Base-by-base conservation (phyloP, 2,113 vertebrate species). In the Siniperca chuatsi region DNA sequence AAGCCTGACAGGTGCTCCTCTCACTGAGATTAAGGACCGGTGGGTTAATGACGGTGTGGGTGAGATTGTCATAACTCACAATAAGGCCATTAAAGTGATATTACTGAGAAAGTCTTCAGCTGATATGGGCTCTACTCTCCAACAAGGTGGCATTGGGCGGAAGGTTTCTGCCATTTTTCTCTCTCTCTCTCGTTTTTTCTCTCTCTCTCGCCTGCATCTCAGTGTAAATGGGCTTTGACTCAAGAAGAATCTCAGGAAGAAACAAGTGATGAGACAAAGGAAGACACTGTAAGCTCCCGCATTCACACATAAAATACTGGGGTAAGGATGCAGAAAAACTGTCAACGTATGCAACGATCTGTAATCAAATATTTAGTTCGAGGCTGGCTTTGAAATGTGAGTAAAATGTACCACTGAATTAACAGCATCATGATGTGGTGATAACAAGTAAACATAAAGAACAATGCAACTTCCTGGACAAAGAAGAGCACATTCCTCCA, bases 61-160 rank as follows among this genome's bases (percentile, higher is more conserved):
- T 84, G 84, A 93, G 90, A 92, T 94, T 93, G 93, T 93, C 95
- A 94, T 95, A 95, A 95, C 91, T 95, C 94, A 96, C 91, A 93
- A 94, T 87, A 88, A 90, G 85, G 87, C 89, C 92, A 94, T 95
- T 95, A 95, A 94, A 94, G 90, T 81, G 78, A 92, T 92, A 94
- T 95, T 93, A 93, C 82, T 61, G 82, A 77, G 89, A 92, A 60
- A 81, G 90, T 85, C 86, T 88, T 90, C 48, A 67, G 87, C 86
- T 87, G 82, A 86, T 76, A 50, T 10, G 87, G 87, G 81, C 87
- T 94, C 85, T 90, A 94, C 87, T 93, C 79, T 78, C 87, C 81
- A 87, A 89, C 83, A 64, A 83, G 70, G 79, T 67, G 82, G 82
- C 66, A 72, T 52, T 44, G 44, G 81, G 52, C 8, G 54, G 90